Evolutionary conservation across 2,797 vertebrate species (phyloP), one percentile per base, ranked within the genome.

Genomic region (Cyclura pinguis): DNA sequence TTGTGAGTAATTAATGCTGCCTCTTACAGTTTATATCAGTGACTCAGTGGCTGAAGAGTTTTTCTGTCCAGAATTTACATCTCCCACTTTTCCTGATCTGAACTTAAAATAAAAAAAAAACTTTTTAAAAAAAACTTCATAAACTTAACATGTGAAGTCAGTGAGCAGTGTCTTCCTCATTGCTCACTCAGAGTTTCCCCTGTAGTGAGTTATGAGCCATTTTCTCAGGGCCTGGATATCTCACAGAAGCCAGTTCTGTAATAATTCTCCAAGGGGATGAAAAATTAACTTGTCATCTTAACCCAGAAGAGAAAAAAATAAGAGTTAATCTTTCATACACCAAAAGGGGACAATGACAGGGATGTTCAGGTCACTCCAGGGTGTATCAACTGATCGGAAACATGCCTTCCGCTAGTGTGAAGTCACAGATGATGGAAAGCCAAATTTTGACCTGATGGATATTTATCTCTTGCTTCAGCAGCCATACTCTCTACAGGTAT

Each of bases 251-350:
- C 2, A 81, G 93, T 93, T 94, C 84, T 93, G 87, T 85, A 91
- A 93, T 95, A 96, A 95, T 95, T 95, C 94, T 94, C 93, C 88
- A 93, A 84, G 92, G 84, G 73, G 85, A 83, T 96, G 93, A 97
- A 97, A 95, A 95, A 97, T 95, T 96, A 95, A 95, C 94, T 95
- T 96, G 95, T 96, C 95, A 92, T 92, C 92, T 96, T 95, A 93
- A 95, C 91, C 92, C 90, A 94, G 93, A 95, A 95, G 94, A 32
- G 94, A 95, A 91, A 92, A 94, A 95, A 95, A 47, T 47, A 95
- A 93, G 94, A 90, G 85, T 92, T 95, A 96, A 95, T 96, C 94
- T 95, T 96, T 95, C 93, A 95, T 93, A 94, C 92, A 89, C 38
- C 87, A 81, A 69, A 90, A 93, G 94, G 86, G 92, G 93, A 86